A percentile compares a stretch with the other conserved stretches of the same genome.
These are phyloP conservation scores for Mesorhabditis belari DNA, from an alignment of 2,888 invertebrate species.

Conservation along the genomic window DNA sequence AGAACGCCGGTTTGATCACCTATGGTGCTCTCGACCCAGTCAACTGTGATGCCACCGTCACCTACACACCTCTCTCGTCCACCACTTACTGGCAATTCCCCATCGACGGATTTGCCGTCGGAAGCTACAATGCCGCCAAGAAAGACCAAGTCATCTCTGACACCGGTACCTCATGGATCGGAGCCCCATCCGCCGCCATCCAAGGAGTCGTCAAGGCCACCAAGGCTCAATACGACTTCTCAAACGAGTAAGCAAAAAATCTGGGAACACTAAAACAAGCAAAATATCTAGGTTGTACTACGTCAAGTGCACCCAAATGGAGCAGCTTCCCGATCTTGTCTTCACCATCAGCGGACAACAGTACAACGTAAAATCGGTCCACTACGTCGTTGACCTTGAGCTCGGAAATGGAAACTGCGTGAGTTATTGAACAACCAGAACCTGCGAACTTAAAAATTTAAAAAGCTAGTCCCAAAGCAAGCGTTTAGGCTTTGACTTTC, in stretches of 20 bases:
- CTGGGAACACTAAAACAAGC: too few species aligned
- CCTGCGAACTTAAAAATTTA: too few species aligned
- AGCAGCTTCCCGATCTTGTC: conserved; percentile 25
- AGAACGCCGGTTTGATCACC: conserved; percentile 40
- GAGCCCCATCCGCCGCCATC: conserved; percentile 17
- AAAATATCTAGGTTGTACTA: too few species aligned
- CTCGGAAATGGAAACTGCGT: conserved; percentile 14
- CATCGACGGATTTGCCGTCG: conserved; percentile 30
- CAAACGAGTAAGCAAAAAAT: conserved; percentile 9
- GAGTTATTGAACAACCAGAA: too few species aligned
- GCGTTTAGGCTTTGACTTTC: conserved; percentile 16
- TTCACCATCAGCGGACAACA: conserved; percentile 34
- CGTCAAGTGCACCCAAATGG: conserved; percentile 28
- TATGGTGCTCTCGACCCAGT: conserved; percentile 40
- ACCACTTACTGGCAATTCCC: conserved; percentile 48
- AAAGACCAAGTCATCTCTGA: conserved; percentile 38
- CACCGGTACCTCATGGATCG: conserved; percentile 44
- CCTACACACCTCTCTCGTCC: conserved; percentile 39
- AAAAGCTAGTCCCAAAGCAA: too few species aligned
- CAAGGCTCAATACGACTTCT: conserved; percentile 30
- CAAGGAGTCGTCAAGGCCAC: conserved; percentile 20
- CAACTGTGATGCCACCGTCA: conserved; percentile 36
- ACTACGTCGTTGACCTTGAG: conserved; percentile 43
- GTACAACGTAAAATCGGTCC: conserved; percentile 37
- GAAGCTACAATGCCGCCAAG: conserved; percentile 23